Percentiles rank a stretch among this genome's conserved stretches.
Evolutionary conservation across 1,140 invertebrate genomes (phyloP).

Genomic region (Drosophila miranda): DNA sequence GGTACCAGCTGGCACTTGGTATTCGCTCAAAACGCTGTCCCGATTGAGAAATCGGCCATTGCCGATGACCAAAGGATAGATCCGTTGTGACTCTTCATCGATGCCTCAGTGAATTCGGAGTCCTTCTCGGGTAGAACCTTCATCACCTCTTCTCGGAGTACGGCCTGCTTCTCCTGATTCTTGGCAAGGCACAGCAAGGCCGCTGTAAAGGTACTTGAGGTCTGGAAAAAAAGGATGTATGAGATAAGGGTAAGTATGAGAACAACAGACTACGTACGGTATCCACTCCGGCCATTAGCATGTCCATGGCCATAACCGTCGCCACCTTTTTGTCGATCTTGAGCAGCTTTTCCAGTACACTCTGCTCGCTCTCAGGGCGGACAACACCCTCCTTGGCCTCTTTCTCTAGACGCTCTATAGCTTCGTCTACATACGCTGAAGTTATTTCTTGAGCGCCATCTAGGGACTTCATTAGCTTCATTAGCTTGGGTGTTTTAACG

Average conservation of each 20-base stretch:
- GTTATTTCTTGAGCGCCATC: too few relatives aligned
- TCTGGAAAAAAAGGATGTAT: slow-evolving; percentile 34
- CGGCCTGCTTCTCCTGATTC: slow-evolving; percentile 87
- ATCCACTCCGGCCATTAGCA: too few relatives aligned
- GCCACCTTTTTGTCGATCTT: too few relatives aligned
- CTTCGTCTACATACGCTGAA: too few relatives aligned
- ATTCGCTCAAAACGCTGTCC: slow-evolving; percentile 85
- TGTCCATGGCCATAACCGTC: too few relatives aligned
- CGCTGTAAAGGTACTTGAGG: slow-evolving; percentile 43
- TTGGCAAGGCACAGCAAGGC: slow-evolving; percentile 83
- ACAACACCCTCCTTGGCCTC: too few relatives aligned
- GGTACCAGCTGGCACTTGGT: slow-evolving; percentile 85
- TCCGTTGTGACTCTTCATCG: slow-evolving; percentile 84
- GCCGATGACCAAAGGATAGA: too few relatives aligned
- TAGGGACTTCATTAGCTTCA: too few relatives aligned
- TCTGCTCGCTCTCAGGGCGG: too few relatives aligned
- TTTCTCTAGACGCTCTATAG: too few relatives aligned
- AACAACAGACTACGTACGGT: neutral
- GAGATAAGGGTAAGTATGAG: neutral
- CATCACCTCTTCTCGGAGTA: slow-evolving; percentile 86
- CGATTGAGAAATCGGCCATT: slow-evolving; percentile 83
- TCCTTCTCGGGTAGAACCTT: slow-evolving; percentile 82
- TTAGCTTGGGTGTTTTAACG: too few relatives aligned
- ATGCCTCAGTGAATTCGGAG: slow-evolving; percentile 83
- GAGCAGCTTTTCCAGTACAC: too few relatives aligned